These are phyloP conservation scores for Knipowitschia caucasica DNA, from an alignment of 2,797 vertebrate genomes.

Conservation along the genomic window DNA sequence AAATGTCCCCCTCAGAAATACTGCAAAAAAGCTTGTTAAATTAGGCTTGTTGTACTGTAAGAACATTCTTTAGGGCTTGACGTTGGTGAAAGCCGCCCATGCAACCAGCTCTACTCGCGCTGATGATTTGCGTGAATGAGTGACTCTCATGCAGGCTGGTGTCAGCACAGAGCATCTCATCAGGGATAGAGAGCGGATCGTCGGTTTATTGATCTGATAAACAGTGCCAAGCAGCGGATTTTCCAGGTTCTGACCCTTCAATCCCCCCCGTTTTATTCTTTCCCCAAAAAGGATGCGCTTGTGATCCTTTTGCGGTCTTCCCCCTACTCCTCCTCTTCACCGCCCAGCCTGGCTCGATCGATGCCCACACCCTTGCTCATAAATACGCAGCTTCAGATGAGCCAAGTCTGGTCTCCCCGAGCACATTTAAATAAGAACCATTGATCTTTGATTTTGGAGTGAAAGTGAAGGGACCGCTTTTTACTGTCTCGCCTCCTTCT, in stretches of 20 bases:
- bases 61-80: no score
- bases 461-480: constrained; percentile 74
- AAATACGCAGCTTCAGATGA: constrained; percentile 69
- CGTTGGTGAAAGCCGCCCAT: background rate
- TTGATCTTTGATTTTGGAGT: constrained; percentile 77
- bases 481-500: constrained; percentile 53
- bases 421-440: constrained; percentile 77
- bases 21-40: no score
- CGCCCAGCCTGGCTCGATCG: constrained; percentile 52
- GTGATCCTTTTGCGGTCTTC: constrained; percentile 35
- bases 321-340: constrained; percentile 5
- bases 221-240: constrained; percentile 57
- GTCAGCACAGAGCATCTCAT: background rate
- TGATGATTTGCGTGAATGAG: constrained; percentile 38
- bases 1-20: no score
- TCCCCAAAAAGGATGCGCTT: constrained; percentile 62
- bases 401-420: constrained; percentile 66
- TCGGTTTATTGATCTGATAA: constrained; percentile 58
- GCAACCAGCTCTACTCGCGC: background rate
- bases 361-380: constrained; percentile 68
- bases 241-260: constrained; percentile 43
- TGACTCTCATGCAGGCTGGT: constrained; percentile 32
- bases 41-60: no score
- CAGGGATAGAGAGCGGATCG: background rate
- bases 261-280: constrained; percentile 62